These are phyloP conservation scores for Drosophila siamana DNA, from an alignment of 2,888 invertebrate species.

Conservation along the genomic window DNA sequence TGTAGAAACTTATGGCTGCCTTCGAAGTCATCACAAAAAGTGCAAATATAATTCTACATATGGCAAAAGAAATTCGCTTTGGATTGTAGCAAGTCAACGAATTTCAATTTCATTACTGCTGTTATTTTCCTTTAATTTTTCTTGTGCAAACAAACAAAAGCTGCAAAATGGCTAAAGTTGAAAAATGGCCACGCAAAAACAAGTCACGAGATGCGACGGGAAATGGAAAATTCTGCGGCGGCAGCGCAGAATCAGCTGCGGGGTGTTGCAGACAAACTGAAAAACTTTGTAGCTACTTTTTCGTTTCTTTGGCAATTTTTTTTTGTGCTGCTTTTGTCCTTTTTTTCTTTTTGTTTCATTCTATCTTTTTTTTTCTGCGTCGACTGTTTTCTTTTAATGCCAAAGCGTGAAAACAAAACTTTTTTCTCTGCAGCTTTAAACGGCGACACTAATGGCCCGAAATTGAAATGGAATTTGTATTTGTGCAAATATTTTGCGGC, in stretches of 20 bases:
- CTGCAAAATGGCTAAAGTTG: constrained; percentile 46
- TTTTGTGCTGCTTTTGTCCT: constrained; percentile 1
- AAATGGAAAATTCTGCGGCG: background rate
- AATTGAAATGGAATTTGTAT: constrained; percentile 74
- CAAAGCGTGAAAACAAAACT: constrained; percentile 73
- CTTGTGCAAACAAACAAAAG: constrained; percentile 60
- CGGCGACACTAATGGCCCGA: constrained; percentile 75
- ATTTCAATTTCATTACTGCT: constrained; percentile 61
- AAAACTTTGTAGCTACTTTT: constrained; percentile 58
- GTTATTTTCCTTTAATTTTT: constrained; percentile 72
- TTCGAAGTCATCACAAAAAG: background rate
- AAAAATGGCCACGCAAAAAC: constrained; percentile 40
- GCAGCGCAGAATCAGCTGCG: constrained; percentile 18
- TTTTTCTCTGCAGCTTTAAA: constrained; percentile 61
- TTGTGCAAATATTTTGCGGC: constrained; percentile 66
- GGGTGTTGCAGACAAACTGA: constrained; percentile 47
- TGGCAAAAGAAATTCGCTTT: constrained; percentile 28
- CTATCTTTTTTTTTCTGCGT: constrained; percentile 39
- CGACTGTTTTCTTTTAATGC: constrained; percentile 62
- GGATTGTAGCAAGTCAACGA: constrained; percentile 20
- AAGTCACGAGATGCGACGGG: background rate
- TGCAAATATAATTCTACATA: constrained; percentile 21
- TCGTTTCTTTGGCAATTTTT: constrained; percentile 31
- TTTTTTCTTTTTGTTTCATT: constrained; percentile 9
- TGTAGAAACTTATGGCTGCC: background rate